Evolutionary conservation across 2,797 vertebrate species (phyloP).

Genomic region (Artibeus lituratus): DNA sequence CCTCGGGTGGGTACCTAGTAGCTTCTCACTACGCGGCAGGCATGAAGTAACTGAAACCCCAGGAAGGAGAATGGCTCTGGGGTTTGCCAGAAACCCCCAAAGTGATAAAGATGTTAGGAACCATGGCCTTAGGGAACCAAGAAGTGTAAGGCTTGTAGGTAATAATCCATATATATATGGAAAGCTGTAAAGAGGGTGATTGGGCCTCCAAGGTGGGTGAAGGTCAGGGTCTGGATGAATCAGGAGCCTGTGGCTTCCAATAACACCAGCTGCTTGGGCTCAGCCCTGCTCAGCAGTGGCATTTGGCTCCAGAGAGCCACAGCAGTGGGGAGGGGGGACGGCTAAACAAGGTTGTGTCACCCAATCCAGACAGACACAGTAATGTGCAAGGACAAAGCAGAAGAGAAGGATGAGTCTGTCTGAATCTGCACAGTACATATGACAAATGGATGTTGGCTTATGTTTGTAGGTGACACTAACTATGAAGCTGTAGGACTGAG

Average conservation of each 20-base stretch:
- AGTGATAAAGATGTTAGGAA: background rate
- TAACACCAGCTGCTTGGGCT: background rate
- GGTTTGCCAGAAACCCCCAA: too few relatives aligned
- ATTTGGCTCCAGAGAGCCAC: background rate
- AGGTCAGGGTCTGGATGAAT: background rate
- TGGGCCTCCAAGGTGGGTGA: background rate
- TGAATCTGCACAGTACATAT: background rate
- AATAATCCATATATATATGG: background rate
- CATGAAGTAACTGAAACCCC: background rate
- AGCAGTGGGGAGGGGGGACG: background rate
- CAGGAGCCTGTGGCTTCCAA: background rate
- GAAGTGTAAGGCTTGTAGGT: background rate
- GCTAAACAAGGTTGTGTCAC: background rate
- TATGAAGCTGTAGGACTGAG: background rate
- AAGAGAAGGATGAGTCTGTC: background rate
- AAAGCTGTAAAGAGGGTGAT: background rate
- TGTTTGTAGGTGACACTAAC: background rate
- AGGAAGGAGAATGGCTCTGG: background rate
- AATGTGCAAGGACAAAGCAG: background rate
- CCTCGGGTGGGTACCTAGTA: background rate
- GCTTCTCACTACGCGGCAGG: background rate
- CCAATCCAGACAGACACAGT: background rate
- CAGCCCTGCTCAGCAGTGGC: background rate
- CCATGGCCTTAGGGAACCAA: background rate
- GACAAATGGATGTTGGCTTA: background rate